Evolutionary conservation across 2,888 invertebrate species (phyloP).

Genomic region (Podotricha telesiphe): DNA sequence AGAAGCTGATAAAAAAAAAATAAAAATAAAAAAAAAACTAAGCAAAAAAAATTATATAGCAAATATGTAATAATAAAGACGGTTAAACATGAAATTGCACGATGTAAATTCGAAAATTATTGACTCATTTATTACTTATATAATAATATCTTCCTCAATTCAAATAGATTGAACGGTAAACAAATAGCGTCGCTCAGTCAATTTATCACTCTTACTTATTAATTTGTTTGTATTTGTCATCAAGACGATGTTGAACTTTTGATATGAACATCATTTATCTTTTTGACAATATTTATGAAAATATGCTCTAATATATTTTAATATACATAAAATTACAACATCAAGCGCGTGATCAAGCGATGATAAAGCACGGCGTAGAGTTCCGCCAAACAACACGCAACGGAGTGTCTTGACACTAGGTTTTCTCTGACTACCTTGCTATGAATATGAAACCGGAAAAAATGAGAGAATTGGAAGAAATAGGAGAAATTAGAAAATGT

Average conservation of each 20-base stretch:
- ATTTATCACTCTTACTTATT: constrained; percentile 36
- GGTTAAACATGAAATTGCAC: not conserved
- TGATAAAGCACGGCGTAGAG: too few relatives aligned
- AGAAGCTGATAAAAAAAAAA: too few relatives aligned
- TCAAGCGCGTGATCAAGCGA: too few relatives aligned
- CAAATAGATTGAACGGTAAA: constrained; percentile 32
- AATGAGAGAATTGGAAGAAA: too few relatives aligned
- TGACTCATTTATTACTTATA: constrained; percentile 24
- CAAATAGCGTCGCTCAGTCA: constrained; percentile 27
- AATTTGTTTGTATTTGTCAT: constrained; percentile 38
- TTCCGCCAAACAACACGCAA: too few relatives aligned
- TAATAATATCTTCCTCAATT: constrained; percentile 23
- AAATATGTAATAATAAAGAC: not conserved
- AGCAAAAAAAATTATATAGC: too few relatives aligned
- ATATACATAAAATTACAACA: not conserved
- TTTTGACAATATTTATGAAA: not conserved
- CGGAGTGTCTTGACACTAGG: too few relatives aligned
- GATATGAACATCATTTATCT: constrained; percentile 28
- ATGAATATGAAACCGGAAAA: too few relatives aligned
- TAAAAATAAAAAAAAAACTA: too few relatives aligned
- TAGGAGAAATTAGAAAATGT: too few relatives aligned
- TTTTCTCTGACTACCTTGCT: too few relatives aligned
- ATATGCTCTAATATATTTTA: not conserved
- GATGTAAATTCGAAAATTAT: constrained; percentile 1
- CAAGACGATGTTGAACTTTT: constrained; percentile 28